These are phyloP conservation scores for Boleophthalmus pectinirostris DNA, from an alignment of 2,113 vertebrate species.

Conservation along the genomic window DNA sequence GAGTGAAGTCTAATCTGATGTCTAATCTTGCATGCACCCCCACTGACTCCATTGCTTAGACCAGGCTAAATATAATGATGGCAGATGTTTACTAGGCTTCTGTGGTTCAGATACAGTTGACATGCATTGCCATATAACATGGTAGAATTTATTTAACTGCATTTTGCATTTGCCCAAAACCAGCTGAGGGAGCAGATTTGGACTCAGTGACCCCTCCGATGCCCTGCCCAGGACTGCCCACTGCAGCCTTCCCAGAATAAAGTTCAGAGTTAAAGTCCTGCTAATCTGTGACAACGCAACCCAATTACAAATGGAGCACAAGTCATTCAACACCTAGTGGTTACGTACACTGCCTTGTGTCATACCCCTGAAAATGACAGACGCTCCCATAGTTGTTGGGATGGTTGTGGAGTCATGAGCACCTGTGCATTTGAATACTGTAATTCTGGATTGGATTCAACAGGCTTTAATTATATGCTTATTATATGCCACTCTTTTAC, in stretches of 20 bases:
- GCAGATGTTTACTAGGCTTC: slow-evolving; percentile 69
- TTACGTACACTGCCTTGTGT: slow-evolving; percentile 50
- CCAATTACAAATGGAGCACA: slow-evolving; percentile 71
- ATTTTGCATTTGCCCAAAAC: slow-evolving; percentile 79
- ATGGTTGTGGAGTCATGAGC: slow-evolving; percentile 65
- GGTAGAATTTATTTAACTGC: slow-evolving; percentile 48
- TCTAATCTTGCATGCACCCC: slow-evolving; percentile 37
- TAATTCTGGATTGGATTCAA: slow-evolving; percentile 21
- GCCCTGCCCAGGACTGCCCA: slow-evolving; percentile 31
- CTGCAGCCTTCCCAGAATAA: slow-evolving; percentile 64
- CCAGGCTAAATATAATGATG: slow-evolving; percentile 74
- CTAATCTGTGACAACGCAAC: slow-evolving; percentile 73
- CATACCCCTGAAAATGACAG: slow-evolving; percentile 32
- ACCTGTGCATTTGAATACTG: slow-evolving; percentile 47
- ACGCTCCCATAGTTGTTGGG: slow-evolving; percentile 31
- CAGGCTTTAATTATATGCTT: slow-evolving; percentile 2
- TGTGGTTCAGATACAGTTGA: slow-evolving; percentile 69
- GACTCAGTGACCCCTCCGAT: slow-evolving; percentile 37
- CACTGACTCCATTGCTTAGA: slow-evolving; percentile 36
- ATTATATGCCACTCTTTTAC: slow-evolving; percentile 7
- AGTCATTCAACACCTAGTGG: slow-evolving; percentile 68
- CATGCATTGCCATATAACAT: slow-evolving; percentile 34
- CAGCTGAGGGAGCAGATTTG: slow-evolving; percentile 66
- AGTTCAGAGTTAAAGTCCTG: slow-evolving; percentile 63
- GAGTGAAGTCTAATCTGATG: slow-evolving; percentile 28